Conservation (phyloP, 1,140 invertebrate genomes). For the Drosophila teissieri region DNA sequence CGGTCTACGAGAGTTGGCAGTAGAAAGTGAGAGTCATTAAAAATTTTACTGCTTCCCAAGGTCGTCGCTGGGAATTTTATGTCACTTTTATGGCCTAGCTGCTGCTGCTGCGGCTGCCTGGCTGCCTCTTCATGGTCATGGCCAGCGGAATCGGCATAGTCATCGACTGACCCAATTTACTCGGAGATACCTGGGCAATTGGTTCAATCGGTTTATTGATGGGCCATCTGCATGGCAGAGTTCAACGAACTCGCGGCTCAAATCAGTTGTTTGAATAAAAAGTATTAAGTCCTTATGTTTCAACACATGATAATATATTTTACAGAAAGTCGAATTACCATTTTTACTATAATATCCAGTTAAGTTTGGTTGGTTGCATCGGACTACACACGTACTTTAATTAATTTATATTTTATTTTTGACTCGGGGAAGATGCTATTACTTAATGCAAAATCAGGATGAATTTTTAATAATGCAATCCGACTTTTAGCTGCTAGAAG, state of each 20-base stretch:
- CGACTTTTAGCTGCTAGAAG: not conserved
- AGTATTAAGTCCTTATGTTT: no score
- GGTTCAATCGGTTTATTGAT: slow-evolving; percentile 33
- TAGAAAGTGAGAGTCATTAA: slow-evolving; percentile 85
- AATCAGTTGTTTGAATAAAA: not conserved
- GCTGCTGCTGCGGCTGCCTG: no score
- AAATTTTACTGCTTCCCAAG: slow-evolving; percentile 84
- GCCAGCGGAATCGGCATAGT: slow-evolving; percentile 20
- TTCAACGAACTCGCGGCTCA: slow-evolving; percentile 22
- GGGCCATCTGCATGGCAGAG: slow-evolving; percentile 18
- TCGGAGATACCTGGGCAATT: slow-evolving; percentile 40
- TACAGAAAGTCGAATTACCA: no score
- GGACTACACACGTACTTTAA: no score
- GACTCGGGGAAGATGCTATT: not conserved
- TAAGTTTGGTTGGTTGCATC: not conserved
- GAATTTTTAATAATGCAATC: slow-evolving; percentile 1
- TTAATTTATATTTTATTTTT: not conserved
- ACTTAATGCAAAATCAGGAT: no score
- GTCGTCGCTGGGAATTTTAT: slow-evolving; percentile 81
- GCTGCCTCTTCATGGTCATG: slow-evolving; percentile 35
- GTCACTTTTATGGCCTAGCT: slow-evolving; percentile 67
- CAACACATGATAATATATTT: no score
- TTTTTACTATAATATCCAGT: not conserved
- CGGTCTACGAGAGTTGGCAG: slow-evolving; percentile 72
- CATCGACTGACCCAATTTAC: slow-evolving; percentile 64